Base-by-base conservation (phyloP, 92 coral and sea anemone genomes). In the Epizoanthus scotinus region DNA sequence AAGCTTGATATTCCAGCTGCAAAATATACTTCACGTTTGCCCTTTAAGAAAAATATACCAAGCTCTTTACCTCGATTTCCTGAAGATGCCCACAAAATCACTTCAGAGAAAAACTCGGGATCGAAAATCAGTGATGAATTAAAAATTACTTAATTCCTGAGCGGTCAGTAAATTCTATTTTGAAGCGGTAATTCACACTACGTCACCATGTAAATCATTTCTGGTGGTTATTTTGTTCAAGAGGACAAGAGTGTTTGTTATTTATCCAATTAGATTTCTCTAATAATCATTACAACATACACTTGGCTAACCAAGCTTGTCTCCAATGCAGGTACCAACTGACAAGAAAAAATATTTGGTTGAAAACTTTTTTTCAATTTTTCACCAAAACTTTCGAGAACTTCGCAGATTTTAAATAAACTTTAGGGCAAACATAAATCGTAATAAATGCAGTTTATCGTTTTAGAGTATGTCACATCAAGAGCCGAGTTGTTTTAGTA, bases 121-220 rank as follows among this genome's bases (percentile, higher is more conserved):
- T 34, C 67, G 67, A 60, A 75, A 58, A 73, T 75, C 38, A 59
- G 54, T 59, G 81, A 75, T 75, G 81, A 75, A 75, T 75, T 59
- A 75, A 75, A 75, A 75, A 75, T 75, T 75, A 75, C 81, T 59
- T 75, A 42, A 75, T 75, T 75, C 81, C 81, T 59, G 69, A 75
- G 40, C 42, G 81, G 81, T 75, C 81, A 75, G 81, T 58, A 57
- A 75, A 75, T 60, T 67, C 81, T 75, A 75, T 75, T 75, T 75
- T 75, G 81, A 75, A 60, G 67, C 68, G 61, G 81, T 75, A 75
- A 60, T 75, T 40, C 36, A 6, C 63, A 36, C 61, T 75, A 75
- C 81, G 81, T 75, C 81, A 75, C 81, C 81, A 13, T 20, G 25
- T 59, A 75, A 75, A 75, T 56, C 59, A 75, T 75, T 40, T 75